phyloP scores from a whole-genome alignment of 2,888 invertebrate species.

The Crematogaster levior region DNA sequence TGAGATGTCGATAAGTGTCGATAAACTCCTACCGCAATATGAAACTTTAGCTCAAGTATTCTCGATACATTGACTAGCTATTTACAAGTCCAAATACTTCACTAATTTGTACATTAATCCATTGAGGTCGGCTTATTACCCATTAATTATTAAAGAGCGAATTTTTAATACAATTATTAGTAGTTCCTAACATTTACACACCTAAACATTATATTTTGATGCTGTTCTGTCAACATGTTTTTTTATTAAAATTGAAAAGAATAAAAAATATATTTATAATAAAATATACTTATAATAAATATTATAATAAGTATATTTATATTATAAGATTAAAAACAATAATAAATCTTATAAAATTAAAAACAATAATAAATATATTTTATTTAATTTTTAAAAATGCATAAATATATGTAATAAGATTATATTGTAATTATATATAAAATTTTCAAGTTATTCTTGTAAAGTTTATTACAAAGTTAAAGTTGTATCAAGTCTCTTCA shows the following conservation, averaged over 20 bases:
- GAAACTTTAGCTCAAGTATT: constrained; percentile 45
- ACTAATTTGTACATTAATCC: constrained; percentile 37
- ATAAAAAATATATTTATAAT: too few species aligned
- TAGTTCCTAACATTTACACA: background rate
- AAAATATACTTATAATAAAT: too few species aligned
- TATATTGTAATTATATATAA: background rate
- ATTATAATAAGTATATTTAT: too few species aligned
- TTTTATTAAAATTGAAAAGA: too few species aligned
- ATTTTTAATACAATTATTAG: background rate
- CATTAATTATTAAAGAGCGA: background rate
- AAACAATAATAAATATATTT: constrained; percentile 2
- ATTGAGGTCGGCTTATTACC: background rate
- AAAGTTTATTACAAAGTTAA: constrained; percentile 6
- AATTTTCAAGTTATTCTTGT: background rate
- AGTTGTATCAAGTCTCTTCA: background rate
- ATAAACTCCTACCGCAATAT: constrained; percentile 47
- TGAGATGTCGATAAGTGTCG: constrained; percentile 56
- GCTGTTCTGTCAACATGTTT: background rate
- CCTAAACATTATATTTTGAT: background rate
- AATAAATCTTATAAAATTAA: too few species aligned
- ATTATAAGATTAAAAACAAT: too few species aligned
- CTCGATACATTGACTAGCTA: constrained; percentile 40
- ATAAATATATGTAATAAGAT: background rate
- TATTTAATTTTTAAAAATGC: background rate
- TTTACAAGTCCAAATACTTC: constrained; percentile 37